A percentile compares a stretch with the other conserved stretches of the same genome.
Evolutionary conservation across 1,140 invertebrate genomes (phyloP).

Genomic region (Mya arenaria): DNA sequence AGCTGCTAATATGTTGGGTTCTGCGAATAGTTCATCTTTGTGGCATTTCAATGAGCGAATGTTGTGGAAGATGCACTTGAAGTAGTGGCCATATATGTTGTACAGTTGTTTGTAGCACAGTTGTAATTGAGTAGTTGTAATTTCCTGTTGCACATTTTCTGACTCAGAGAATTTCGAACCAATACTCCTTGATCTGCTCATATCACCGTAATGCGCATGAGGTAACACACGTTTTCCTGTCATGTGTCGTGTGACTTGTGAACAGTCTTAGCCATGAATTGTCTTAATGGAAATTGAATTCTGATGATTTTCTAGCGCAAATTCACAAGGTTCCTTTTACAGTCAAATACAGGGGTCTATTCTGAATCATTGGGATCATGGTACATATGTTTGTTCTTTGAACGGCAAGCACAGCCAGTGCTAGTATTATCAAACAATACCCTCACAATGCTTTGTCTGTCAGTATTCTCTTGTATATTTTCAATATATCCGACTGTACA

Average conservation of each 20-base stretch:
- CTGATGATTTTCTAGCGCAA: not conserved
- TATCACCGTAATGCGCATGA: not conserved
- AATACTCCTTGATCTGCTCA: not conserved
- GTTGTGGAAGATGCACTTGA: not conserved
- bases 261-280: not conserved
- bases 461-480: not conserved
- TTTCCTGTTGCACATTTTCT: not conserved
- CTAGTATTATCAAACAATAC: not conserved
- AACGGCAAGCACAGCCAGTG: not conserved
- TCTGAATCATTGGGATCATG: not conserved
- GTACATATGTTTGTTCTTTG: constrained; percentile 21
- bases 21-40: not conserved
- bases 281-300: not conserved
- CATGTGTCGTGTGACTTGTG: not conserved
- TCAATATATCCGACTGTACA: constrained; percentile 20
- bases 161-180: not conserved
- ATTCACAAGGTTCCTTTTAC: not conserved
- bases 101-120: not conserved
- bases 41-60: not conserved
- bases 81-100: not conserved
- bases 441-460: constrained; percentile 27
- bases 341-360: constrained; percentile 30
- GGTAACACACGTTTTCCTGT: not conserved
- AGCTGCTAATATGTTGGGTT: not conserved
- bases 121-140: not conserved